Conservation (phyloP, 1,140 invertebrate species). For the Drosophila nannoptera region DNA sequence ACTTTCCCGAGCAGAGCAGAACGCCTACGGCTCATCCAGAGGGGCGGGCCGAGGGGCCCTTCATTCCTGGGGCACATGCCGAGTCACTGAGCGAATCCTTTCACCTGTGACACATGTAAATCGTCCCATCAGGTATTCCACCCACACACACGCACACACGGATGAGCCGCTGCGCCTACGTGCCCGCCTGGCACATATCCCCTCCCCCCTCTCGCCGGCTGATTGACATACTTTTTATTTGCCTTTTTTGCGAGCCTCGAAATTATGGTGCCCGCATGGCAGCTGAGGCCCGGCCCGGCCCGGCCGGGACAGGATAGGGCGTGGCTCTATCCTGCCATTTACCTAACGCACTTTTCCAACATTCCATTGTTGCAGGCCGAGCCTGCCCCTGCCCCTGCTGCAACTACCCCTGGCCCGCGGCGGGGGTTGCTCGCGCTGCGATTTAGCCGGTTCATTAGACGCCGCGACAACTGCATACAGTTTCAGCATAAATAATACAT, state of each 20-base stretch:
- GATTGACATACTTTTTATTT: slow-evolving; percentile 75
- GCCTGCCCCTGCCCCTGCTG: slow-evolving; percentile 22
- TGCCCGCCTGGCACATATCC: slow-evolving; percentile 21
- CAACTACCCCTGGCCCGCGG: background rate
- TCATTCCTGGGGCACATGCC: slow-evolving; percentile 13
- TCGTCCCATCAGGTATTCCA: slow-evolving; percentile 57
- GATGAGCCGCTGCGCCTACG: slow-evolving; percentile 18
- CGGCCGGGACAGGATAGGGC: slow-evolving; percentile 23
- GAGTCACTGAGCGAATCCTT: slow-evolving; percentile 21
- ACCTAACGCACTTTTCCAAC: slow-evolving; percentile 56
- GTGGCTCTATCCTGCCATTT: slow-evolving; percentile 2
- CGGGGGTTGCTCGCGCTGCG: slow-evolving; percentile 34
- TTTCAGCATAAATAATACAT: slow-evolving; percentile 48
- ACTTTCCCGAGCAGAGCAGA: too few relatives aligned
- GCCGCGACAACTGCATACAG: slow-evolving; percentile 24
- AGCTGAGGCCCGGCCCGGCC: too few relatives aligned
- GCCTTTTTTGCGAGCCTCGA: slow-evolving; percentile 39
- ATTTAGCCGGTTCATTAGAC: slow-evolving; percentile 66
- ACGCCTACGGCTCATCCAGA: too few relatives aligned
- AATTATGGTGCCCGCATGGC: slow-evolving; percentile 65
- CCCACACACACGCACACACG: slow-evolving; percentile 12
- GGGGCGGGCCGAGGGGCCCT: too few relatives aligned
- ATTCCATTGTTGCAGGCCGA: slow-evolving; percentile 67
- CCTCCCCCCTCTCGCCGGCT: too few relatives aligned
- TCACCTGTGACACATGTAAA: slow-evolving; percentile 59